Percentiles rank a stretch among this genome's conserved stretches.
These are phyloP conservation scores for Plebejus argus DNA, from an alignment of 2,888 invertebrate genomes.

Conservation along the genomic window DNA sequence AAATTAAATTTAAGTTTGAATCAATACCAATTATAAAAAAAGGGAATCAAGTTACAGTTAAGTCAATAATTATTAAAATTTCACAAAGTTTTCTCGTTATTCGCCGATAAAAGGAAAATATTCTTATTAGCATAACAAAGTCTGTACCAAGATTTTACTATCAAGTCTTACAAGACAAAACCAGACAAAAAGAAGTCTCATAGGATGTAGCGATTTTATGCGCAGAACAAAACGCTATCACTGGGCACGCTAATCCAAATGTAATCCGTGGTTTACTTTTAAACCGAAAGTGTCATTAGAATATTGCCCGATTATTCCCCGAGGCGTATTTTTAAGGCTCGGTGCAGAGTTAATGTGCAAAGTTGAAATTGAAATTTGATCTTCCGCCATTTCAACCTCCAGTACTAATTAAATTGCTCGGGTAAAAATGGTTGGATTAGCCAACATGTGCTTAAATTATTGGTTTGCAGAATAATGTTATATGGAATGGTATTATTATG, in stretches of 20 bases:
- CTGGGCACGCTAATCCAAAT: slow-evolving; percentile 30
- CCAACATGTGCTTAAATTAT: slow-evolving; percentile 32
- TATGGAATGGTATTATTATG: not conserved
- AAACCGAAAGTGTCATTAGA: slow-evolving; percentile 48
- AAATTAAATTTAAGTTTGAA: too few species aligned
- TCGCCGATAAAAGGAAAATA: too few species aligned
- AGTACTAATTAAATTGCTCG: slow-evolving; percentile 44
- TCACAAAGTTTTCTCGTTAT: not conserved
- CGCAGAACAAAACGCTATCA: slow-evolving; percentile 34
- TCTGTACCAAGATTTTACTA: not conserved
- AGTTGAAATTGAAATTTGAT: slow-evolving; percentile 78
- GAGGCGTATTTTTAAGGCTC: slow-evolving; percentile 67
- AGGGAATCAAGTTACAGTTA: too few species aligned
- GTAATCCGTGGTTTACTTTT: slow-evolving; percentile 47
- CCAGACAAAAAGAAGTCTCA: not conserved
- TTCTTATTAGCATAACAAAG: not conserved
- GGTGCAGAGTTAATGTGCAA: slow-evolving; percentile 61
- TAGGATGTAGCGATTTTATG: slow-evolving; percentile 34
- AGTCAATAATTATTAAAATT: too few species aligned
- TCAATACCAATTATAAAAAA: too few species aligned
- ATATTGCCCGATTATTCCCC: slow-evolving; percentile 53
- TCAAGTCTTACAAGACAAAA: not conserved
- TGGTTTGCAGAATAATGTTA: not conserved
- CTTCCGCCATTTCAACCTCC: slow-evolving; percentile 45
- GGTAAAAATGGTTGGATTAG: slow-evolving; percentile 36